phyloP scores from a whole-genome alignment of 2,113 vertebrate species.

The Aphyosemion australe region DNA sequence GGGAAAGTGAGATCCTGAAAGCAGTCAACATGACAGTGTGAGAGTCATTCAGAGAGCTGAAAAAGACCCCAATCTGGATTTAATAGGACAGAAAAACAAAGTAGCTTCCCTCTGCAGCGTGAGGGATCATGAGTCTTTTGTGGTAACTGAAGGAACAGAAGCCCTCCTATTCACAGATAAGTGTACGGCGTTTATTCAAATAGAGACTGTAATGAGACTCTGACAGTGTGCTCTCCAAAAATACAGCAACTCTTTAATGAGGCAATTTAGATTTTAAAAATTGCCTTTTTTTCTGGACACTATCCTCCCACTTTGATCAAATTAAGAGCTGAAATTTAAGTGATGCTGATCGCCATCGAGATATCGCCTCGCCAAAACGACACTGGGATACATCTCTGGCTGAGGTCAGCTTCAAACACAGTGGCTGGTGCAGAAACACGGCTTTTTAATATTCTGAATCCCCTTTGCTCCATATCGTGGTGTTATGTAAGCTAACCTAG shows the following conservation, averaged over 20 bases:
- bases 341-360: constrained; percentile 48
- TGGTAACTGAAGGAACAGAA: constrained; percentile 51
- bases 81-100: constrained; percentile 58
- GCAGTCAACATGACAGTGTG: constrained; percentile 35
- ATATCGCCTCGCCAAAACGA: constrained; percentile 36
- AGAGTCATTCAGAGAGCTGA: constrained; percentile 40
- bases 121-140: constrained; percentile 55
- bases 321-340: constrained; percentile 55
- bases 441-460: constrained; percentile 70
- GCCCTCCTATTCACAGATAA: constrained; percentile 54
- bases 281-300: constrained; percentile 8
- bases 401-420: constrained; percentile 64
- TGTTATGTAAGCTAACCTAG: constrained; percentile 71
- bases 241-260: constrained; percentile 42
- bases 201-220: constrained; percentile 53
- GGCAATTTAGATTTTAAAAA: constrained; percentile 54
- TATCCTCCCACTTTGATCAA: constrained; percentile 35
- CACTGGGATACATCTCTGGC: constrained; percentile 49
- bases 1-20: constrained; percentile 51
- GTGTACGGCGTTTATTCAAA: constrained; percentile 53
- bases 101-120: constrained; percentile 37
- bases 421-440: constrained; percentile 57
- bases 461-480: constrained; percentile 65
- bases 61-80: constrained; percentile 46
- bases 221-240: constrained; percentile 41